These are phyloP conservation scores for Lemur catta DNA, from an alignment of 2,797 vertebrate genomes.

Conservation along the genomic window DNA sequence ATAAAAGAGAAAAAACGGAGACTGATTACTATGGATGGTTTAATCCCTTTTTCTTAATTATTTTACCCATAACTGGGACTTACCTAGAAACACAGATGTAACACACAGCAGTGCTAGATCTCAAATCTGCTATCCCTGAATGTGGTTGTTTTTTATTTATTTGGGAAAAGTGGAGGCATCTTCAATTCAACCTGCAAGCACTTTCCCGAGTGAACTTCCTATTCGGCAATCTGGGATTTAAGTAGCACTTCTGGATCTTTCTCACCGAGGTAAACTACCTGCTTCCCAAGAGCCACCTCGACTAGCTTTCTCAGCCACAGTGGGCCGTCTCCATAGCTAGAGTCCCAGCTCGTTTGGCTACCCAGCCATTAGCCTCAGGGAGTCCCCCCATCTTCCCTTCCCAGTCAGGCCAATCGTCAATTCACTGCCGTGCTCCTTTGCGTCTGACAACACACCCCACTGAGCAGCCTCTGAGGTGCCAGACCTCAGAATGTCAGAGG, in stretches of 20 bases:
- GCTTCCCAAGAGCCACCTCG: background rate
- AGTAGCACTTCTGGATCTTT: background rate
- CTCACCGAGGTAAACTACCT: background rate
- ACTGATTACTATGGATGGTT: background rate
- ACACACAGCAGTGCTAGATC: background rate
- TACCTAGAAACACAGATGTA: background rate
- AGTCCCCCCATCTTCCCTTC: background rate
- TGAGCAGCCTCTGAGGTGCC: background rate
- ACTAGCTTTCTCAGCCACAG: accelerated
- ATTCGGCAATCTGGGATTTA: background rate
- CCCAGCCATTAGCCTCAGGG: background rate
- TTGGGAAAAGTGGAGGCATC: background rate
- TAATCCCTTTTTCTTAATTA: background rate
- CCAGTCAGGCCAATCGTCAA: background rate
- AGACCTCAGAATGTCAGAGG: background rate
- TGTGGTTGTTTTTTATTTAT: background rate
- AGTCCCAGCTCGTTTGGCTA: accelerated
- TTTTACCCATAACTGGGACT: background rate
- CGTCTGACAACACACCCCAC: background rate
- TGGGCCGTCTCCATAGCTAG: background rate
- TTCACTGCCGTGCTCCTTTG: background rate
- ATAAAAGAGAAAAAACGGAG: background rate
- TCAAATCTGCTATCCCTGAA: background rate
- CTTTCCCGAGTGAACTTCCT: background rate
- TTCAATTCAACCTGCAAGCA: background rate